Conservation (phyloP, 2,797 vertebrate species). For the Sciaenops ocellatus region DNA sequence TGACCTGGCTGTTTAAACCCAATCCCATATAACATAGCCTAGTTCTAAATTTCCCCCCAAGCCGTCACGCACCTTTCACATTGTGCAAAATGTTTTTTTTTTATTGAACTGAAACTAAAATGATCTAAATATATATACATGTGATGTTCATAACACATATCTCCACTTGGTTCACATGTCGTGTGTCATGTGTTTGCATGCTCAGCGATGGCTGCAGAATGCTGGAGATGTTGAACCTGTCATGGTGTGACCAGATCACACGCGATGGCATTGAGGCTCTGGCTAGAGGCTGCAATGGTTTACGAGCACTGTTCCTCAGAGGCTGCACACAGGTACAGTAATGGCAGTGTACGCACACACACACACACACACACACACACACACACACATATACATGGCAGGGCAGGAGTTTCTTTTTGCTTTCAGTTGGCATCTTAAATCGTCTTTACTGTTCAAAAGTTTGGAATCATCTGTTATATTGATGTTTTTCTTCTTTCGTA, state of each 20-base stretch:
- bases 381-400: neutral
- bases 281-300: constrained; percentile 89
- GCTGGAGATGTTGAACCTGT: constrained; percentile 94
- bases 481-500: no score
- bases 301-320: constrained; percentile 92
- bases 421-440: neutral
- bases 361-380: constrained; percentile 1
- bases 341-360: neutral
- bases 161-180: neutral
- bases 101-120: no score
- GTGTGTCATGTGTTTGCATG: constrained; percentile 12
- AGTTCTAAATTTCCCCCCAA: neutral
- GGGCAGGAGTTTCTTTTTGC: neutral
- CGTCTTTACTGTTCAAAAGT: no score
- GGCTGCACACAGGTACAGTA: constrained; percentile 92
- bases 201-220: constrained; percentile 92
- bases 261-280: constrained; percentile 93
- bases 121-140: neutral
- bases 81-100: neutral
- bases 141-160: neutral
- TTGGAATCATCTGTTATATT: no score
- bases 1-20: neutral
- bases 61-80: neutral
- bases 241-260: constrained; percentile 95
- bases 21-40: neutral